Conservation (phyloP, 1,140 invertebrate genomes). For the Babylonia areolata region DNA sequence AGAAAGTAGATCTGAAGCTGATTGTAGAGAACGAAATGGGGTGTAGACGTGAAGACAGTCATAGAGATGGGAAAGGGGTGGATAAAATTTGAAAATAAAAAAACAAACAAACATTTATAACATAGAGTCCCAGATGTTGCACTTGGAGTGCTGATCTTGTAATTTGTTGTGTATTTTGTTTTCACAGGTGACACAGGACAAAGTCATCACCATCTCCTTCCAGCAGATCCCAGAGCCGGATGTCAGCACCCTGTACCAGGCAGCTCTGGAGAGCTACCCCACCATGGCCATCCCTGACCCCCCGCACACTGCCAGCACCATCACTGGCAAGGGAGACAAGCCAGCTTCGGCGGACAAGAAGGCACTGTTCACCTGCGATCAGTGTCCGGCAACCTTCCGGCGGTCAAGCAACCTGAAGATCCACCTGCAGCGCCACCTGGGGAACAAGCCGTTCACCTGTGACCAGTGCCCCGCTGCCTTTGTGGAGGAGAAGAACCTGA, state of each 20-base stretch:
- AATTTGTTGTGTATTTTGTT: too few relatives aligned
- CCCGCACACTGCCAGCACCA: neutral
- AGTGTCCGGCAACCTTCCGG: slow-evolving; percentile 1
- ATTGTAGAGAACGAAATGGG: too few relatives aligned
- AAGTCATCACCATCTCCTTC: neutral
- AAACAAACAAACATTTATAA: too few relatives aligned
- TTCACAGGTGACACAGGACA: neutral
- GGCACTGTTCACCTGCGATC: neutral
- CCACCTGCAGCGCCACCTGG: slow-evolving; percentile 6
- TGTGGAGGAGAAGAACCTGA: slow-evolving; percentile 15
- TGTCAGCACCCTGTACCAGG: neutral
- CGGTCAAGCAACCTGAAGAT: slow-evolving; percentile 16
- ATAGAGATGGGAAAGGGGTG: too few relatives aligned
- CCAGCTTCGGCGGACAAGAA: neutral
- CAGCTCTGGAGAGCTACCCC: neutral
- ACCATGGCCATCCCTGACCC: neutral
- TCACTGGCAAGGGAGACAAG: neutral
- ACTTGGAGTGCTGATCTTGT: too few relatives aligned
- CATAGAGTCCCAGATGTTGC: too few relatives aligned
- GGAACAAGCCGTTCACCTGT: neutral
- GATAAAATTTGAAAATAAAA: too few relatives aligned
- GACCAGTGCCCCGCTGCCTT: neutral
- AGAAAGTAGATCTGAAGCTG: too few relatives aligned
- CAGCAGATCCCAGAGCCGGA: neutral
- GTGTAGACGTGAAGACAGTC: too few relatives aligned